Base-by-base conservation (phyloP, 2,888 invertebrate genomes). In the Ennomos erosarius region DNA sequence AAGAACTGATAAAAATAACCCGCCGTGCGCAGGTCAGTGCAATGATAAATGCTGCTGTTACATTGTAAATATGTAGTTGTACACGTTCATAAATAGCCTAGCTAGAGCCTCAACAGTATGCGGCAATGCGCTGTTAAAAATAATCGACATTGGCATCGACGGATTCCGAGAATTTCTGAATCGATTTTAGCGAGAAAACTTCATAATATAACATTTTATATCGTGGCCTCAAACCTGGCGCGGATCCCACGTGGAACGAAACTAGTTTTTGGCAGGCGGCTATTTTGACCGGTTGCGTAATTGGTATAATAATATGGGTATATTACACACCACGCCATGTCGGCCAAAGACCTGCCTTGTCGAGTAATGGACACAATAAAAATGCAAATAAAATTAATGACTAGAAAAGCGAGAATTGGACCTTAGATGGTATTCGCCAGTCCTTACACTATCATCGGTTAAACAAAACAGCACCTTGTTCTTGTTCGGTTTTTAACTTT, bases 251-350 rank as follows among this genome's bases (percentile, higher is more conserved):
- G 80, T 86, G 82, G 65, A 65, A 64, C 55, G 33, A 80, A 85
- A 85, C 88, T 87, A 85, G 88, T 90, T 90, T 90, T 89, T 88
- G 82, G 85, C 87, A 81, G 75, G 75, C 79, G 74, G 78, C 79
- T 84, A 86, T 88, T 87, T 84, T 71, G 76, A 78, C 73, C 73
- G 83, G 81, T 90, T 90, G 82, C 86, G 88, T 84, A 91, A 90
- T 56, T 54, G 40, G 49, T 59, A 55, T 59, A 49, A 40, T 53
- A 58, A 45, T 16, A 46, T 46, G 36, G 26, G 26, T 26, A 26
- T 26, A 26, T 26, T 13, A 37, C 35, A 48, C 12, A 50, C 64
- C 48, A 64, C 64, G 67, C 61, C 73, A 78, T 77, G 71, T 75
- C 84, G 87, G 87, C 82, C 88, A 86, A 81, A 82, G 86, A 84